Base-by-base conservation (phyloP, 2,888 invertebrate species). In the Drosophila helvetica region DNA sequence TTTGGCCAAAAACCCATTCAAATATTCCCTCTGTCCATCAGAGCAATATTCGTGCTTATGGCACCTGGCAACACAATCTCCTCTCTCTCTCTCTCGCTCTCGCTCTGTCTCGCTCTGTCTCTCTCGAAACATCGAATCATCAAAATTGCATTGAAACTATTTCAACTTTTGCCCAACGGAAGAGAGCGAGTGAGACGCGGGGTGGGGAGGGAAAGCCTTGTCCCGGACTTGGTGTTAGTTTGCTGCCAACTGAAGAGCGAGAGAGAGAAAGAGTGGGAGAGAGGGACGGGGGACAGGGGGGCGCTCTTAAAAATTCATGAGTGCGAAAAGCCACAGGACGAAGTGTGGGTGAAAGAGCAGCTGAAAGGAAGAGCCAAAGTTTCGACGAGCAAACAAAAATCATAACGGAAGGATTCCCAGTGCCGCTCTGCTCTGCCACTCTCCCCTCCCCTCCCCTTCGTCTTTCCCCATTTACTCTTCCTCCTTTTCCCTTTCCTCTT, bases 121-220 rank as follows among this genome's bases (percentile, higher is more conserved):
- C 69, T 69, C 43, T 33, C 71, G 72, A 83, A 71, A 71, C 67
- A 85, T 82, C 86, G 74, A 89, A 85, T 85, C 85, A 85, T 87
- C 74, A 85, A 85, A 87, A 81, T 88, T 85, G 89, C 88, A 85
- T 82, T 76, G 78, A 76, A 85, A 89, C 71, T 82, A 89, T 86
- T 82, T 74, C 61, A 66, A 79, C 64, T 89, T 74, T 71, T 79
- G 82, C 78, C 62, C 66, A 60, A 74, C 6, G 66, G 61, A 33
- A n/a, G 25, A 22, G 50, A 45, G 42, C 12, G 12, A 12, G 43
- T 25, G 22, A 46, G 22, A 17, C 19, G 15, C 22, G 5, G 4
- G 22, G 22, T 3, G 18, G 27, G 18, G 56, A 18, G 27, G 42
- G 22, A 51, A 25, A 48, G 9, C 10, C 38, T 38, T 38, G 38